Evolutionary conservation across 2,888 invertebrate species (phyloP).

Genomic region (Leptogaster cylindrica): DNA sequence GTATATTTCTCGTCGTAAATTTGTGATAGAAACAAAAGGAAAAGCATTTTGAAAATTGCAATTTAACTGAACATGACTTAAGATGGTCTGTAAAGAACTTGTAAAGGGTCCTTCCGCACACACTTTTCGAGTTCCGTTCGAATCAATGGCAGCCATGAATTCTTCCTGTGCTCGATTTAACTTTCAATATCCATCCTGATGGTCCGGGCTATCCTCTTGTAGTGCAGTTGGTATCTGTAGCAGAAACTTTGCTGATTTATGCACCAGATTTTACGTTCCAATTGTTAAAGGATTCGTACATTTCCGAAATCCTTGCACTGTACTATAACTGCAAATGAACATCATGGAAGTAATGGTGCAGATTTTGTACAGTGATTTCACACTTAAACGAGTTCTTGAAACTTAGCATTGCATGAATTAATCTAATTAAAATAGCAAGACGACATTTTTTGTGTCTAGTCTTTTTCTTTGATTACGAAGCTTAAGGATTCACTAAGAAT

Average conservation of each 20-base stretch:
- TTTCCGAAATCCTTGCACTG: not conserved
- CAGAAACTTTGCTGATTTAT: constrained; percentile 18
- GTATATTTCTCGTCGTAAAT: no score
- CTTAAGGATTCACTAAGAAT: not conserved
- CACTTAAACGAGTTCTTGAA: not conserved
- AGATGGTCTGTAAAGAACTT: no score
- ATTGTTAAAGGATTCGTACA: not conserved
- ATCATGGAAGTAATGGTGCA: not conserved
- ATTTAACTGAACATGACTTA: no score
- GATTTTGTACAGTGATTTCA: not conserved
- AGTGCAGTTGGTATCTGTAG: not conserved
- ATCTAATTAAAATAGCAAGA: constrained; percentile 27
- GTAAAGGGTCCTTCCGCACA: not conserved
- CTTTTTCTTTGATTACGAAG: no score
- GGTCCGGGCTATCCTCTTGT: not conserved
- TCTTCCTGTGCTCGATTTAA: constrained; percentile 28
- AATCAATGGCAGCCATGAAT: constrained; percentile 8
- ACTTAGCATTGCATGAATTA: constrained; percentile 3
- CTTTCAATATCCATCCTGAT: constrained; percentile 26
- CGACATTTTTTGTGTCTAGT: no score
- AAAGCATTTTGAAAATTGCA: no score
- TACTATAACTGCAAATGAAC: not conserved
- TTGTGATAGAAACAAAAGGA: no score
- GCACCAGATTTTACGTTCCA: constrained; percentile 15
- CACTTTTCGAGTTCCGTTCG: constrained; percentile 24